Evolutionary conservation across 2,113 vertebrate genomes (phyloP), one percentile per base, ranked within the genome.

Genomic region (Hippocampus zosterae): DNA sequence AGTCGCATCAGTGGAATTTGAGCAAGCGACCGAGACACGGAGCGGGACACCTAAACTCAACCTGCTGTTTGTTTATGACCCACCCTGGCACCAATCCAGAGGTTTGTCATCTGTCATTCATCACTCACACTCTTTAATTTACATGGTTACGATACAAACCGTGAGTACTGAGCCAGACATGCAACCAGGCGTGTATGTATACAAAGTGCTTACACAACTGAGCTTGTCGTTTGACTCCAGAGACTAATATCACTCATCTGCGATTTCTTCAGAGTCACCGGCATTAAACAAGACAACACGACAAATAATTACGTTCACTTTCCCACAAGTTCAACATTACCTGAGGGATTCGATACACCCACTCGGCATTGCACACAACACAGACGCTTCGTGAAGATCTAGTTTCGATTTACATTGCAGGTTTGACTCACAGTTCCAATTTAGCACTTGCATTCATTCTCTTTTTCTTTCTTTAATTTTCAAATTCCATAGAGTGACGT

Each of bases 1-100:
- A 92, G 86, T 90, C 78, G 82, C 92, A 90, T 94, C 90, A 90
- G 86, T 88, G 88, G 88, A 90, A 93, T 88, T 92, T 88, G 89
- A 92, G 88, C 63, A 29, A 37, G 65, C 86, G 89, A 92, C 84
- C 88, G 91, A 85, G 69, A 81, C 76, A 76, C 73, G 74, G 77
- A 83, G 80, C 75, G 84, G 69, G 75, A 69, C 21, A 70, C 72
- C 88, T 81, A 75, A 77, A 79, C 73, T 61, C 68, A 75, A 59
- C 69, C 79, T 78, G 74, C 79, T 79, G 53, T 80, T 80, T 90
- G 80, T 87, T 90, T 92, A 90, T 80, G 82, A 90, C 74, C 88
- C 75, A 73, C 63, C 84, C 82, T 92, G 90, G 86, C 78, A 87
- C 66, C 73, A 72, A 84, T 88, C 86, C 90, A 94, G 88, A 87